Evolutionary conservation across 2,888 invertebrate genomes (phyloP), one percentile per base, ranked within the genome.

Genomic region (Anoplius nigerrimus): DNA sequence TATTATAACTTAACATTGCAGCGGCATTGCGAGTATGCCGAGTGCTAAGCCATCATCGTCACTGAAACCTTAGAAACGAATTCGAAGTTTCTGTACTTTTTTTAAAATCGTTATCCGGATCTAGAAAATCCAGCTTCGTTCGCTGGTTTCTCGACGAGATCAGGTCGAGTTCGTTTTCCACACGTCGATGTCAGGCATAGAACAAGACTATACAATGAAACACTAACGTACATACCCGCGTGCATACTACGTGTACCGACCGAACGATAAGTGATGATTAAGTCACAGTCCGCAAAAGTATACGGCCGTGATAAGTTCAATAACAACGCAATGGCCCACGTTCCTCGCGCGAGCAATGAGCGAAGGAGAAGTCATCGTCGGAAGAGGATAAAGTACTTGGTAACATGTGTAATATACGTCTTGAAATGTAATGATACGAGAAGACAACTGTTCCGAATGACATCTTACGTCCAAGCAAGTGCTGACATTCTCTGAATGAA

Each of bases 121-220:
- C 27, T 43, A 69, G 66, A 42, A 57, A 21, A 58, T 72, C 66
- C 62, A 62, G 57, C 60, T 54, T 18, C 21, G 57, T 62, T 54
- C n/a, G 65, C 64, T 70, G 74, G 51, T 51, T 54, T 48, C 58
- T 69, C 48, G 64, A 74, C 63, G 65, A 74, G 46, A 43, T 53
- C 55, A 56, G 64, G 63, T 71, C 67, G 79, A 79, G 72, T 79
- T 77, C 77, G 79, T 76, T 53, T 75, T 79, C 74, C 72, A 74
- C 74, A 79, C 79, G 71, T 69, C 67, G 69, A 65, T 70, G 65
- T 70, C 76, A 69, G 64, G 62, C 71, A 72, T 74, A 59, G 45
- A 59, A 68, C 66, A 79, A 71, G 72, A 74, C 72, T 71, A 64
- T 59, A 70, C 72, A 67, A 70, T 61, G 68, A 45, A 64, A 66